These are phyloP conservation scores for Emesis russula DNA, from an alignment of 2,888 invertebrate species.

Conservation along the genomic window DNA sequence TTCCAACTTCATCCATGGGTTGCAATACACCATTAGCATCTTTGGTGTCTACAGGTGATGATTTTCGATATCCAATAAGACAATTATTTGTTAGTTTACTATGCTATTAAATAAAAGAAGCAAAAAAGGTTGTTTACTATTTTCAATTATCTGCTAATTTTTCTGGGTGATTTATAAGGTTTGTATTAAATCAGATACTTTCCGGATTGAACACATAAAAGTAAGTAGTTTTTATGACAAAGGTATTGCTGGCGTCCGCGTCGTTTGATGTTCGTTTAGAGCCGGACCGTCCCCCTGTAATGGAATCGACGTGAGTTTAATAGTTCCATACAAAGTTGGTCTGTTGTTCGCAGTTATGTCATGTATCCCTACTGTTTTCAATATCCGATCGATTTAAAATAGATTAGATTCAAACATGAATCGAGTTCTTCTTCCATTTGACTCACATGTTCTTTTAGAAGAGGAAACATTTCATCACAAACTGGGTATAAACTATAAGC, in stretches of 20 bases:
- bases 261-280: conserved; percentile 23
- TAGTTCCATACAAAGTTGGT: conserved; percentile 16
- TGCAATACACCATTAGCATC: no score
- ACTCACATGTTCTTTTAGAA: neutral
- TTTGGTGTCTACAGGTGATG: no score
- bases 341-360: conserved; percentile 12
- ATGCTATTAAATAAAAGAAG: no score
- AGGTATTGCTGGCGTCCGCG: conserved; percentile 16
- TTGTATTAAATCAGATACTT: conserved; percentile 4
- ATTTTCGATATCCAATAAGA: no score
- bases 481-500: no score
- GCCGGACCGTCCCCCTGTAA: conserved; percentile 9
- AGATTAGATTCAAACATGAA: neutral
- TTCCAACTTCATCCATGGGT: no score
- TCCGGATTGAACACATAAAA: conserved; percentile 9
- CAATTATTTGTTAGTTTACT: no score
- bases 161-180: neutral
- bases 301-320: conserved; percentile 25
- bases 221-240: conserved; percentile 17
- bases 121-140: no score
- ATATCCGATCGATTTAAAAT: neutral
- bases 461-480: no score
- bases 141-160: no score
- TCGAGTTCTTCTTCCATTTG: neutral
- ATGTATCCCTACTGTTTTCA: neutral